A percentile compares a stretch with the other conserved stretches of the same genome.
Evolutionary conservation across 2,113 vertebrate genomes (phyloP).

Genomic region (Gasterosteus aculeatus): DNA sequence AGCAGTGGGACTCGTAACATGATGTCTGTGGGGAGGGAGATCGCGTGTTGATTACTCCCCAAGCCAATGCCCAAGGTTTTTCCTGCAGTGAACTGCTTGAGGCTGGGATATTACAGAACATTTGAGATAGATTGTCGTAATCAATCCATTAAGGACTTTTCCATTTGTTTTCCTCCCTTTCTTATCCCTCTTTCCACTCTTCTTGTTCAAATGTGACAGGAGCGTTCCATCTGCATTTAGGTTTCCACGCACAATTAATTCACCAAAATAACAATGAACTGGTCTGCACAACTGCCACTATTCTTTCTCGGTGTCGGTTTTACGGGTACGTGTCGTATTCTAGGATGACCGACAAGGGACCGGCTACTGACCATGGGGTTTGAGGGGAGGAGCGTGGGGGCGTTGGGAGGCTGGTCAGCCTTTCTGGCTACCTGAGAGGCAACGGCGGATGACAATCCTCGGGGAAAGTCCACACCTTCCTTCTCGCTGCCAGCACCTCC

Average conservation of each 20-base stretch:
- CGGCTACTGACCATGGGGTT: neutral
- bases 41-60: conserved; percentile 61
- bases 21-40: conserved; percentile 49
- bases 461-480: conserved; percentile 58
- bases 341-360: conserved; percentile 21
- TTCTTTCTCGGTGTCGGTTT: conserved; percentile 31
- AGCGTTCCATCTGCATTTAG: conserved; percentile 23
- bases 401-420: conserved; percentile 20
- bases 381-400: neutral
- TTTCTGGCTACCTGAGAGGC: conserved; percentile 50
- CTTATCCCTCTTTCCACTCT: neutral
- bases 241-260: conserved; percentile 53
- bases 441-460: conserved; percentile 60
- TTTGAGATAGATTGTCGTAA: conserved; percentile 45
- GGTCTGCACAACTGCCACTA: conserved; percentile 17
- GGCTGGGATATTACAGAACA: conserved; percentile 57
- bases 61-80: conserved; percentile 30
- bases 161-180: conserved; percentile 1
- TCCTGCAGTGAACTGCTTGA: conserved; percentile 44
- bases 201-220: too few species aligned
- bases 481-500: conserved; percentile 64
- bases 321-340: conserved; percentile 22
- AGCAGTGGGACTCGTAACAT: conserved; percentile 43
- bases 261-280: conserved; percentile 31
- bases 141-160: conserved; percentile 51